phyloP scores from a whole-genome alignment of 1,140 invertebrate species.

The Atta texana region DNA sequence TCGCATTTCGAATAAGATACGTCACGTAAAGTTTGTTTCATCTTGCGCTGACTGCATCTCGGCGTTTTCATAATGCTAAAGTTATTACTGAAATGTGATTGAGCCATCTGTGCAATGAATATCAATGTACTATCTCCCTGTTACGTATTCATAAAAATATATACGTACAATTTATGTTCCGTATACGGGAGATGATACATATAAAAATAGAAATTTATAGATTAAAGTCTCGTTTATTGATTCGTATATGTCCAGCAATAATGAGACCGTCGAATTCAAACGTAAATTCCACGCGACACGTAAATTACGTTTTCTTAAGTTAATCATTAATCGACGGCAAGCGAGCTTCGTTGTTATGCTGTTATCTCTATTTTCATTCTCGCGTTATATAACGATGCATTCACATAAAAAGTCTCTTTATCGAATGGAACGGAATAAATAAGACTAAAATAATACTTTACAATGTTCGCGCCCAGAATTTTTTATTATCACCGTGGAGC shows the following conservation, averaged over 20 bases:
- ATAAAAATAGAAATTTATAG: constrained; percentile 12
- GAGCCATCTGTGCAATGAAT: constrained; percentile 19
- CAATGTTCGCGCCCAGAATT: constrained; percentile 51
- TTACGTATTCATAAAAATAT: constrained; percentile 38
- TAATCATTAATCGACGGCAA: constrained; percentile 50
- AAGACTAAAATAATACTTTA: constrained; percentile 68
- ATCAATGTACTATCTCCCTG: constrained; percentile 5
- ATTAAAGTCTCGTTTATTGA: constrained; percentile 26
- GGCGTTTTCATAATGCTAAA: not conserved
- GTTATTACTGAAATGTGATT: constrained; percentile 6
- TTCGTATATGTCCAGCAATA: not conserved
- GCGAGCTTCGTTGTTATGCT: constrained; percentile 21
- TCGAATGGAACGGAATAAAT: constrained; percentile 62
- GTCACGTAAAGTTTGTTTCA: constrained; percentile 56
- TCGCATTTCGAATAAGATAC: constrained; percentile 62
- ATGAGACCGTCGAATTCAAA: constrained; percentile 62
- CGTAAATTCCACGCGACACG: constrained; percentile 28
- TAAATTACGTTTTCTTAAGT: constrained; percentile 46
- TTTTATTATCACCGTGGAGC: constrained; percentile 58
- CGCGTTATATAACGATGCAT: constrained; percentile 23
- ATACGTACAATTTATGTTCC: constrained; percentile 14
- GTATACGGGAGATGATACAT: not conserved
- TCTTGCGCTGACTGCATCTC: not conserved
- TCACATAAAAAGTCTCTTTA: constrained; percentile 39
- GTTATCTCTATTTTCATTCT: constrained; percentile 15